Evolutionary conservation across 2,797 vertebrate genomes (phyloP).

Genomic region (Enteromius argenteus): DNA sequence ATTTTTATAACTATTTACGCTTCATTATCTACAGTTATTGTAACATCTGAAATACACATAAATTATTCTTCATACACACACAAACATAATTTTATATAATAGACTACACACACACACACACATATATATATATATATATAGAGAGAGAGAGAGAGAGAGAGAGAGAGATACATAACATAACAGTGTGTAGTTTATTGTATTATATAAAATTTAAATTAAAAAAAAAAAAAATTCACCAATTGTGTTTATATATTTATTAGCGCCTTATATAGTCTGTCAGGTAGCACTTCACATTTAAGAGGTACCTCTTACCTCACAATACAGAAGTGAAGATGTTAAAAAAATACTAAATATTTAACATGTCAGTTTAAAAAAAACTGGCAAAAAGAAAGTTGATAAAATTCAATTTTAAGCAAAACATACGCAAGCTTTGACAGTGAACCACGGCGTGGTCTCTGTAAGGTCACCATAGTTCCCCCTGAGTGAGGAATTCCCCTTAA

Average conservation of each 20-base stretch:
- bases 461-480: constrained; percentile 32
- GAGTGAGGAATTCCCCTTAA: constrained; percentile 49
- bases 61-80: too few species aligned
- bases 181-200: not conserved
- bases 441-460: not conserved
- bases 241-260: not conserved
- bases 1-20: not conserved
- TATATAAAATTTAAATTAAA: too few species aligned
- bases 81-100: too few species aligned
- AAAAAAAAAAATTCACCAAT: not conserved
- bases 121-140: too few species aligned
- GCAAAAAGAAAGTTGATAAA: not conserved
- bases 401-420: constrained; percentile 12
- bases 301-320: not conserved
- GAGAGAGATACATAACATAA: not conserved
- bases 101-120: too few species aligned
- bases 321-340: not conserved
- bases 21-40: not conserved
- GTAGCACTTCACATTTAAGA: not conserved
- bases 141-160: too few species aligned
- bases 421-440: not conserved
- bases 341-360: not conserved
- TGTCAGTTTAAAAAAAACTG: not conserved
- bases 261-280: not conserved
- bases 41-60: not conserved